Base-by-base conservation (phyloP, 2,797 vertebrate species). In the Myotis vivesi region DNA sequence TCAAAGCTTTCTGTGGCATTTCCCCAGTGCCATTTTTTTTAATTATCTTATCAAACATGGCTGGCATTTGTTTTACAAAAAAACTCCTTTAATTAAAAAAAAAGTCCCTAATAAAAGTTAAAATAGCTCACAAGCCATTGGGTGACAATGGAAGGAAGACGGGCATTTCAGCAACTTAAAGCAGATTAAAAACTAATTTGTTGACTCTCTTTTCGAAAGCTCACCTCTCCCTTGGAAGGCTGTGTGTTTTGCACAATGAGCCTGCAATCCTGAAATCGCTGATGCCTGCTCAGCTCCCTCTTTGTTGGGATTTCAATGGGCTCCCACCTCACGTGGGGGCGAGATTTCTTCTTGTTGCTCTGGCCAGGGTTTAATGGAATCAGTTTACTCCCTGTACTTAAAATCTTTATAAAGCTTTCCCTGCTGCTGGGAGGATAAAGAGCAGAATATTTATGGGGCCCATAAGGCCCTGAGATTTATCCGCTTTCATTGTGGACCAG, bases 21-120 rank as follows among this genome's bases (percentile, higher is more conserved):
- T 80, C 81, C 91, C 89, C 64, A 15, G 38, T 80, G 95, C 77
- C 53, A 62, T 82, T 92, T 94, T 93, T 62, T 23, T 30, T 96
- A 95, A 44, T 71, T 87, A 28, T 75, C 92, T 94, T 96, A 96
- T 95, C 95, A 88, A 97, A 95, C 87, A 95, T 12, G 20, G 87
- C 81, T 89, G 89, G 92, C 82, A 91, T 87, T 95, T 76, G 80
- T 79, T 96, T 96, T 90, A 86, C 68, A 36, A 76, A 89, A 38
- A 53, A 73, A 46, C 11, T 69, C 68, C 59, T 93, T 87, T 94
- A 90, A 95, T 81, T 73, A 49, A 90, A 93, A 87, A 93, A 87
- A 87, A 41, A 79, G 44, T 77, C 55, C 80, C 51, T 59, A 80
- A 81, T 83, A 89, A 71, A 96, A 72, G 73, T 90, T 94, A 87